These are phyloP conservation scores for Rotaria sp. DNA, from an alignment of 2,888 invertebrate species.

Conservation along the genomic window DNA sequence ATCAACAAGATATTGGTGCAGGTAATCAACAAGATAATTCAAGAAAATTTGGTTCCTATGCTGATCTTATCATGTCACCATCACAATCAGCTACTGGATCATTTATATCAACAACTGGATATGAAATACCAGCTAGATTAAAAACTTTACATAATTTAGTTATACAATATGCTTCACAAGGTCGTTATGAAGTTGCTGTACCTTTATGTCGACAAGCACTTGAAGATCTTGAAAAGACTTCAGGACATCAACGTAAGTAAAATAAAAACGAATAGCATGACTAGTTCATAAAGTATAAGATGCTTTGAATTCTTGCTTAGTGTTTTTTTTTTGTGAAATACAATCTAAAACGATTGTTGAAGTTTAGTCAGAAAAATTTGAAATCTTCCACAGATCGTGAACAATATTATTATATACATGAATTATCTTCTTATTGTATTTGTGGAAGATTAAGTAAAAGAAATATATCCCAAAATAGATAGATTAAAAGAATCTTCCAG, in stretches of 20 bases:
- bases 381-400: too few species aligned
- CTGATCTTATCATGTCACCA: conserved; percentile 31
- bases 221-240: conserved; percentile 95
- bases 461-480: too few species aligned
- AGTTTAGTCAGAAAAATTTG: too few species aligned
- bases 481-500: too few species aligned
- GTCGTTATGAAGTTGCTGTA: conserved; percentile 72
- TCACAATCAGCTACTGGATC: conserved; percentile 27
- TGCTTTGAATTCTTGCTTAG: too few species aligned
- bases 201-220: conserved; percentile 97
- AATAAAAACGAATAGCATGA: too few species aligned
- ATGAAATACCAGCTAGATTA: conserved; percentile 94
- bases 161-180: conserved; percentile 98
- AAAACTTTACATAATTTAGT: conserved; percentile 96
- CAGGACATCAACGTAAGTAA: conserved; percentile 66
- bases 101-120: conserved; percentile 31
- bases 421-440: too few species aligned
- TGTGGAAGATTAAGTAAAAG: too few species aligned
- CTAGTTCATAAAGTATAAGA: too few species aligned
- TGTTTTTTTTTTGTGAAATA: too few species aligned
- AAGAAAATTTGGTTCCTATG: conserved; percentile 35
- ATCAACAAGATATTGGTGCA: background rate
- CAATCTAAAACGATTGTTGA: too few species aligned
- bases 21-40: conserved; percentile 7
- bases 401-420: too few species aligned